phyloP scores from a whole-genome alignment of 2,113 vertebrate genomes.

The Verasper variegatus region DNA sequence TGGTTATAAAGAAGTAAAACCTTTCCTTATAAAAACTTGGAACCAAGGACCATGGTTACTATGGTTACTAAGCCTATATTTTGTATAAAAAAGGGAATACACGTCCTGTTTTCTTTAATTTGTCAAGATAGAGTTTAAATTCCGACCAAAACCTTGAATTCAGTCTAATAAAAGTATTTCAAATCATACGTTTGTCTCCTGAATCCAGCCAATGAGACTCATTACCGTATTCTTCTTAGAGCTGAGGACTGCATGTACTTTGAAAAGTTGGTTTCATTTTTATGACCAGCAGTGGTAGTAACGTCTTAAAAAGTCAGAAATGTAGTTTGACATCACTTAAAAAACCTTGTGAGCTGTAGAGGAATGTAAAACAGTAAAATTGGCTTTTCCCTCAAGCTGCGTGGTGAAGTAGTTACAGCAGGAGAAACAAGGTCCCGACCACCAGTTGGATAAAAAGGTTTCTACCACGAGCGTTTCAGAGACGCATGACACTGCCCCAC shows the following conservation, averaged over 20 bases:
- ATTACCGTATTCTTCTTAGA: not conserved
- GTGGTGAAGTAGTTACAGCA: not conserved
- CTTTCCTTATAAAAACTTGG: too few relatives aligned
- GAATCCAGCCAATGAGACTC: too few relatives aligned
- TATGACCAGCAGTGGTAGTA: not conserved
- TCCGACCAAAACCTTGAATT: too few relatives aligned
- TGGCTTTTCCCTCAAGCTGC: not conserved
- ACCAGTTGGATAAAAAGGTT: conserved; percentile 25
- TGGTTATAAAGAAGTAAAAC: too few relatives aligned
- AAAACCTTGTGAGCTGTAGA: not conserved
- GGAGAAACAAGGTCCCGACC: conserved; percentile 3
- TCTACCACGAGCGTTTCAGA: conserved; percentile 14
- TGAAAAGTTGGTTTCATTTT: conserved; percentile 4
- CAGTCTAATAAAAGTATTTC: too few relatives aligned
- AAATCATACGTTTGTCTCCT: too few relatives aligned
- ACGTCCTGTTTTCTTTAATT: too few relatives aligned
- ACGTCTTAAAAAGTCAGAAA: not conserved
- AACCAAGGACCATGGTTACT: too few relatives aligned
- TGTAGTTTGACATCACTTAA: not conserved
- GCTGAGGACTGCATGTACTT: not conserved
- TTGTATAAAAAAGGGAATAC: too few relatives aligned
- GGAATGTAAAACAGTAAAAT: conserved; percentile 5
- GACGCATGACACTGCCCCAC: not conserved
- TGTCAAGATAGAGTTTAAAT: too few relatives aligned
- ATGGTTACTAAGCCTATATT: too few relatives aligned